Evolutionary conservation across 2,888 invertebrate genomes (phyloP).

Genomic region (Yponomeuta malinellus): DNA sequence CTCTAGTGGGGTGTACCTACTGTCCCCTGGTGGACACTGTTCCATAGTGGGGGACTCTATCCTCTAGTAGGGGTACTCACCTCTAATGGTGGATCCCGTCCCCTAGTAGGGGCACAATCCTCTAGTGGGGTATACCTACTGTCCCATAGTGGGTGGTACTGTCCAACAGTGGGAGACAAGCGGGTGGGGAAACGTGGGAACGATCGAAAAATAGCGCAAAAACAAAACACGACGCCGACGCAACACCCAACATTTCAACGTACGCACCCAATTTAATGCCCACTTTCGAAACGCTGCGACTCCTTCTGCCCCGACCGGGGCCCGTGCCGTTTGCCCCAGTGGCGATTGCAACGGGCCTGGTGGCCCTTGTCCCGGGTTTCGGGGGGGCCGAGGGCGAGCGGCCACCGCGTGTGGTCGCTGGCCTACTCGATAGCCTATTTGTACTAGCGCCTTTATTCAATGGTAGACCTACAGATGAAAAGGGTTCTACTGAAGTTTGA

Average conservation of each 20-base stretch:
- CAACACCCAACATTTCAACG: constrained; percentile 51
- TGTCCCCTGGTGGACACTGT: too few species aligned
- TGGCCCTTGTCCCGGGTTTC: constrained; percentile 21
- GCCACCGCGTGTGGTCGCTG: constrained; percentile 66
- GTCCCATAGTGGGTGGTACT: too few species aligned
- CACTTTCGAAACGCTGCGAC: constrained; percentile 70
- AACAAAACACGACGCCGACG: constrained; percentile 64
- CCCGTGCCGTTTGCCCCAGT: constrained; percentile 29
- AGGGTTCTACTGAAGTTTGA: constrained; percentile 17
- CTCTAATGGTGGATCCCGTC: too few species aligned
- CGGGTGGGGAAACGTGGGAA: background rate
- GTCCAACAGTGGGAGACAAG: too few species aligned
- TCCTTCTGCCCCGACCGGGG: constrained; percentile 56
- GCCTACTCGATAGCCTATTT: constrained; percentile 66
- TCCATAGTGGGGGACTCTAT: too few species aligned
- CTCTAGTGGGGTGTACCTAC: too few species aligned
- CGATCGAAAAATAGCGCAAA: constrained; percentile 22
- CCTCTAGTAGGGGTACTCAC: too few species aligned
- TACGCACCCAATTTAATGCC: constrained; percentile 76
- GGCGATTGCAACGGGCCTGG: constrained; percentile 19
- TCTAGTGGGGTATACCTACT: too few species aligned
- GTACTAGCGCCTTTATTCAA: constrained; percentile 78
- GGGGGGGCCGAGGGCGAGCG: constrained; percentile 61
- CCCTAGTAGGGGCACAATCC: too few species aligned
- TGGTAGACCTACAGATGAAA: constrained; percentile 77